These are phyloP conservation scores for Uropetala carovei DNA, from an alignment of 2,888 invertebrate species.

Conservation along the genomic window DNA sequence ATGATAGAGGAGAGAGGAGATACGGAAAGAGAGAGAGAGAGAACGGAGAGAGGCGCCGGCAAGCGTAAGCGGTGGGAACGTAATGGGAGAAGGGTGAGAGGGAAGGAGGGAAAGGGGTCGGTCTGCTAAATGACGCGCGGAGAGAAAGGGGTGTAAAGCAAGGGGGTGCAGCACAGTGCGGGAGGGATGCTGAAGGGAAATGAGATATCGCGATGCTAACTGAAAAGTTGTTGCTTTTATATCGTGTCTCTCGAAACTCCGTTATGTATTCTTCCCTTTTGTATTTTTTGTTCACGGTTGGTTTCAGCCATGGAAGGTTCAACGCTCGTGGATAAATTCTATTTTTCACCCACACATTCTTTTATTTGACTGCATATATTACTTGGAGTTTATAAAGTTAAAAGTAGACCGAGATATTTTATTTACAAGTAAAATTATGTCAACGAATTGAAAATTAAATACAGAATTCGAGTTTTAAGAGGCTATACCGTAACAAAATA, in stretches of 20 bases:
- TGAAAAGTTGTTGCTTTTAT: neutral
- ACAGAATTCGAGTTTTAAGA: no score
- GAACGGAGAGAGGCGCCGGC: neutral
- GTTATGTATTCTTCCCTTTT: no score
- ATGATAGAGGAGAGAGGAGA: neutral
- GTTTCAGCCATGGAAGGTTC: no score
- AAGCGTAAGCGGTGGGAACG: neutral
- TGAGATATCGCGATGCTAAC: neutral
- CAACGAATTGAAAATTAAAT: no score
- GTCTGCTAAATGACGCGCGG: constrained; percentile 13
- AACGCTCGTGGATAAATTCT: no score
- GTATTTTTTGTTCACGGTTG: no score
- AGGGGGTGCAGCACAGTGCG: neutral
- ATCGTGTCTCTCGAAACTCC: neutral
- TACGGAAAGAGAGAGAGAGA: neutral
- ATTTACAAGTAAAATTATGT: no score
- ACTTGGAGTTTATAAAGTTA: no score
- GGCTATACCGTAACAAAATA: no score
- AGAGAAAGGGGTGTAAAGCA: neutral
- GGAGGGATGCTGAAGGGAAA: neutral
- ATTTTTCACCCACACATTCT: no score
- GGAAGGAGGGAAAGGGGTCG: neutral
- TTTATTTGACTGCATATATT: no score
- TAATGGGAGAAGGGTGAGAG: neutral
- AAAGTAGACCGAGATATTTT: no score